Evolutionary conservation across 2,113 vertebrate species (phyloP), one percentile per base, ranked within the genome.

Genomic region (Philantomba maxwellii): DNA sequence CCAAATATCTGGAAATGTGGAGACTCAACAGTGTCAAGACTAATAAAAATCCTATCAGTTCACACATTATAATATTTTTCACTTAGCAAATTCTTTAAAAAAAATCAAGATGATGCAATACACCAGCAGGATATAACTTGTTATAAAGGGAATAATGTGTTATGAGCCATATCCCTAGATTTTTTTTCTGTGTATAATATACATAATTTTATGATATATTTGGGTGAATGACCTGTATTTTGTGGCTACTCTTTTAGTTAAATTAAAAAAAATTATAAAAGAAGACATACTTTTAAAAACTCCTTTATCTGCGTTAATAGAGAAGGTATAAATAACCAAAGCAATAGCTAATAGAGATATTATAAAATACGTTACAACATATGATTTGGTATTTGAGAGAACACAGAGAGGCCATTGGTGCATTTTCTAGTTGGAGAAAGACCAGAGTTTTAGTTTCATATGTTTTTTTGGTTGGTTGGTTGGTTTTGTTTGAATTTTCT

Each of bases 61-160:
- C 64, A 81, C 45, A 33, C 45, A 58, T 49, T 12, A 39, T 90
- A 70, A 45, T 93, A 75, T 78, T 97, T 55, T 92, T 64, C 36
- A 16, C 82, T 92, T 96, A 92, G 91, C 21, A 95, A 3, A 36
- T 90, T 97, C 16, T 96, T 12, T 60, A 6, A 90, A 94, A 97
- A 39, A 9, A 58, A 93, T 10, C 12, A n/a, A 49, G 75, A 78
- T 78, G 45, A 19, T 80, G 0, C 5, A 89, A 10, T 6, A n/a
- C 1, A 28, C 21, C 12, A 66, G 2, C 33, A 49, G 15, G 14
- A 19, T 33, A 78, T 51, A 91, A 93, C 11, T 85, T 94, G 36
- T 53, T 70, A 12, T 55, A 47, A 89, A 10, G 19, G 30, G 30
- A 4, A 30, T 64, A 86, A 39, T 13, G 12, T 33, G 1, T 49